Base-by-base conservation (phyloP, 2,888 invertebrate genomes). In the Synanthedon formicaeformis region DNA sequence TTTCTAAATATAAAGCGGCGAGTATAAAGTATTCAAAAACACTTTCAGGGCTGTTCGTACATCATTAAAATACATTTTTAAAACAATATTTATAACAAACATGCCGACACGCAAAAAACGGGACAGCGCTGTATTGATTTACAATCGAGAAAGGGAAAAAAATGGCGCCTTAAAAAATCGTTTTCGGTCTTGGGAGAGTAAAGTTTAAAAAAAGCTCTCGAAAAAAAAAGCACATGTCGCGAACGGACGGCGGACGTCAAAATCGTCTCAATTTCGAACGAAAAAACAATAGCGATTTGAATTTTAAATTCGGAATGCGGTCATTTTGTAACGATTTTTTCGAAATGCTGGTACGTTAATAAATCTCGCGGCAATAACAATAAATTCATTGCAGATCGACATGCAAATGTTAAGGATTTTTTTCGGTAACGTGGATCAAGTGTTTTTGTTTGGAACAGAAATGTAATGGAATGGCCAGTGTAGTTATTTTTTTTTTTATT, bases 381-480 rank as follows among this genome's bases (percentile, higher is more conserved):
- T 87, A 87, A 87, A 87, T 87, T 87, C 86, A 86, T 87, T 86
- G 85, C 80, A 65, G 77, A 84, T 86, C 82, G 87, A 84, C 87
- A 87, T 87, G 87, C 85, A 86, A 87, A 87, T 86, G 86, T 75
- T 65, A 65, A 66, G 64, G 67, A 75, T 81, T 84, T 83, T 34
- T 85, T 86, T 83, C 73, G 73, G 75, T 74, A 75, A 68, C 73
- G 66, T 73, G 69, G 67, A 74, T 73, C 71, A 64, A 69, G 73
- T 74, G 73, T 71, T 76, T 77, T 80, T 74, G 70, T 75, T 74
- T 62, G 59, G 64, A 60, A 64, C 56, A 57, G 57, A 55, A 64
- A 65, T 61, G 52, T 53, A 48, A 57, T 75, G 51, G 81, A 82
- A 75, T 52, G 12, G 65, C 14, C 1, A 2, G 45, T 3, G 13